Percentiles rank a stretch among this genome's conserved stretches.
Evolutionary conservation across 2,888 invertebrate genomes (phyloP).

Genomic region (Pristionchus entomophagus): DNA sequence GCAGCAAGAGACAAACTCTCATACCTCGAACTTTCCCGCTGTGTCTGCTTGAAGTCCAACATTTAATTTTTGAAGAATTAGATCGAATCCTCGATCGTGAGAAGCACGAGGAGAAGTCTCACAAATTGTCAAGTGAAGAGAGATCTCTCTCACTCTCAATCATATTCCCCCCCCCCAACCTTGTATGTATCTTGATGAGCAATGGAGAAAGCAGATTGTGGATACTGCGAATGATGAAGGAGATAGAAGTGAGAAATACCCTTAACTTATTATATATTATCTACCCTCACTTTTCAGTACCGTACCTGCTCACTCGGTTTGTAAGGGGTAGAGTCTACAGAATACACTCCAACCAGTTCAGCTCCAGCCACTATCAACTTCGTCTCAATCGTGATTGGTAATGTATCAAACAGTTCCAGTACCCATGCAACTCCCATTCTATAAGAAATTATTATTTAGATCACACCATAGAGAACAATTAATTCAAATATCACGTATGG

Average conservation of each 20-base stretch:
- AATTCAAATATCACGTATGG: neutral
- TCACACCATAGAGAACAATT: neutral
- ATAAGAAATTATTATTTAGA: neutral
- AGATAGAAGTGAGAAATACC: conserved; percentile 56
- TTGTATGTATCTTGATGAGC: conserved; percentile 18
- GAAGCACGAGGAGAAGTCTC: conserved; percentile 34
- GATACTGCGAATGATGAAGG: conserved; percentile 69
- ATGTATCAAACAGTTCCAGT: neutral
- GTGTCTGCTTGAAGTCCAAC: conserved; percentile 27
- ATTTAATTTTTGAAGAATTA: conserved; percentile 21
- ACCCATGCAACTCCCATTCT: conserved; percentile 46
- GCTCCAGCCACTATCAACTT: conserved; percentile 32
- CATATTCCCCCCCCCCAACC: neutral
- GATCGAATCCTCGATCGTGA: conserved; percentile 39
- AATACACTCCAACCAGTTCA: conserved; percentile 2
- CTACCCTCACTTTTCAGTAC: neutral
- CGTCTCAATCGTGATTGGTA: neutral
- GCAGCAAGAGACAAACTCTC: neutral
- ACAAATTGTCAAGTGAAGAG: too few relatives aligned
- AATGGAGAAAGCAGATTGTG: conserved; percentile 69
- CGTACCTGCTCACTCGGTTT: conserved; percentile 23
- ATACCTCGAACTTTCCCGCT: conserved; percentile 35
- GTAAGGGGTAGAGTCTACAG: conserved; percentile 36
- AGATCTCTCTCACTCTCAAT: too few relatives aligned
- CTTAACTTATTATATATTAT: neutral